Conservation (phyloP, 2,113 vertebrate species). For the Carassius gibelio region DNA sequence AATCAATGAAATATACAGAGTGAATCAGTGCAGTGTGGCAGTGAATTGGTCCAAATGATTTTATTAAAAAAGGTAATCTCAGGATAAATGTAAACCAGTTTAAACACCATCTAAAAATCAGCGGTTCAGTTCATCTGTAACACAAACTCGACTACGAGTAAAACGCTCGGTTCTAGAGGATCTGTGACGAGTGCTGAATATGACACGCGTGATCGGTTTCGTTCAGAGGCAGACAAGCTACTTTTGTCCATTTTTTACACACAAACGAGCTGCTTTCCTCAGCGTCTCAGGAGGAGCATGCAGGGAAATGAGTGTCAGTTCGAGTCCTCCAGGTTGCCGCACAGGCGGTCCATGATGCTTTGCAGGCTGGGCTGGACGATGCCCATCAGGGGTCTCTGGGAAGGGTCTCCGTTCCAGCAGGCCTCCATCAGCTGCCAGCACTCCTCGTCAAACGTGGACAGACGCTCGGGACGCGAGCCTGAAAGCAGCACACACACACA, state of each 20-base stretch:
- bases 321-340: slow-evolving; percentile 87
- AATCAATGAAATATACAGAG: neutral
- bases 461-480: slow-evolving; percentile 91
- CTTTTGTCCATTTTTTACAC: neutral
- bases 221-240: neutral
- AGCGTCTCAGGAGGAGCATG: neutral
- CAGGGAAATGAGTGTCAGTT: slow-evolving; percentile 74
- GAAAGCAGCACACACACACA: slow-evolving; percentile 21
- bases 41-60: slow-evolving; percentile 62
- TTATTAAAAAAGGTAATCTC: slow-evolving; percentile 74
- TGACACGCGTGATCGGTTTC: neutral
- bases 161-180: slow-evolving; percentile 56
- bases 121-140: slow-evolving; percentile 63
- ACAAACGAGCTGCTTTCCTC: neutral
- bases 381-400: slow-evolving; percentile 88
- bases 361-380: slow-evolving; percentile 94
- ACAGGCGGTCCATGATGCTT: slow-evolving; percentile 90
- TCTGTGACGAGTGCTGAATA: slow-evolving; percentile 43
- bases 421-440: slow-evolving; percentile 99
- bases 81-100: slow-evolving; percentile 71
- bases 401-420: slow-evolving; percentile 93
- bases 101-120: slow-evolving; percentile 81
- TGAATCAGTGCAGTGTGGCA: neutral
- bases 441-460: slow-evolving; percentile 89
- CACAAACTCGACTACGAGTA: slow-evolving; percentile 68